These are phyloP conservation scores for Bubalus kerabau DNA, from an alignment of 2,113 vertebrate genomes.

Conservation along the genomic window DNA sequence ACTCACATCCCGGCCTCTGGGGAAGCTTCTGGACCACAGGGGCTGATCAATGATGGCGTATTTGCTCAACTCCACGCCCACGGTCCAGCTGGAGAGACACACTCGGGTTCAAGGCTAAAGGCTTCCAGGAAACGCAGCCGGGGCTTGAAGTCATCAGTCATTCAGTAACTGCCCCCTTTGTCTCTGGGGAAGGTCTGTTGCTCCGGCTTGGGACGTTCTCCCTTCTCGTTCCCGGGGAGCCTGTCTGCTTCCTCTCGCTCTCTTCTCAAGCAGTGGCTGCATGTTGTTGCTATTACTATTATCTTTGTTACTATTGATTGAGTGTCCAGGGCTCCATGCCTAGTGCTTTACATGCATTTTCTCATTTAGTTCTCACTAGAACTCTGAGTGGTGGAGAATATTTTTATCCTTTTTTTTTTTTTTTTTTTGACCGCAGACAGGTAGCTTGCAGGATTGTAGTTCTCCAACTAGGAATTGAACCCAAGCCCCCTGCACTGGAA, in stretches of 20 bases:
- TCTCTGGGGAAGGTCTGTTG: not conserved
- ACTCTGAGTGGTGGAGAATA: too few species aligned
- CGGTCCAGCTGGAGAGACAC: not conserved
- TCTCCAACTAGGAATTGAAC: not conserved
- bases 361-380: not conserved
- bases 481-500: not conserved
- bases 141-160: not conserved
- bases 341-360: rapidly evolving
- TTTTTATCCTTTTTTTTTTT: not conserved
- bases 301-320: rapidly evolving
- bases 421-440: not conserved
- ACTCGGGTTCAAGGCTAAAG: not conserved
- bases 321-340: not conserved
- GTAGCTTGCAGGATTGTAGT: not conserved
- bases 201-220: not conserved
- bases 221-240: not conserved
- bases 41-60: not conserved
- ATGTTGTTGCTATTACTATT: rapidly evolving
- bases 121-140: not conserved
- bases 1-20: not conserved
- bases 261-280: not conserved
- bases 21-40: not conserved
- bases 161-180: not conserved
- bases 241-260: not conserved
- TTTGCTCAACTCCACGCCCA: not conserved